Percentiles rank a stretch among this genome's conserved stretches.
These are phyloP conservation scores for Mamestra brassicae DNA, from an alignment of 2,888 invertebrate species.

Conservation along the genomic window DNA sequence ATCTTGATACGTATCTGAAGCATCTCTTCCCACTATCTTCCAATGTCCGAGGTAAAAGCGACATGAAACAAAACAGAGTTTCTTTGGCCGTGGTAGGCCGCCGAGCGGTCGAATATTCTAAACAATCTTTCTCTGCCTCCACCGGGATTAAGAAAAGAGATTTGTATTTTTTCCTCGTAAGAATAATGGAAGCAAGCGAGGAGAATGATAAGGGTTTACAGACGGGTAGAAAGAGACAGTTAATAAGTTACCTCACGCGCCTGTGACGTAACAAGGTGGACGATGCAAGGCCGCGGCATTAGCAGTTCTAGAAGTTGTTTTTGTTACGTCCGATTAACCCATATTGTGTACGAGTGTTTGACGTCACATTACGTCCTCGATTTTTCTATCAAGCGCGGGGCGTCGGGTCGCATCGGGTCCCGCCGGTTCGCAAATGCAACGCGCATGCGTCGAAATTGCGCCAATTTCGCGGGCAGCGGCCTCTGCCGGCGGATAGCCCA, in stretches of 20 bases:
- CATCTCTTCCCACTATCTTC: constrained; percentile 51
- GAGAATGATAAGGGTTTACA: constrained; percentile 69
- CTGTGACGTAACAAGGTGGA: constrained; percentile 47
- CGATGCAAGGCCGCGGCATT: constrained; percentile 52
- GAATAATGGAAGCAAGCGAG: constrained; percentile 73
- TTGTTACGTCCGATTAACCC: constrained; percentile 87
- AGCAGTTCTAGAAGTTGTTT: constrained; percentile 79
- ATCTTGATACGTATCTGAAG: constrained; percentile 63
- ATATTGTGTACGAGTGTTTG: constrained; percentile 85
- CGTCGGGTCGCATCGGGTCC: constrained; percentile 86
- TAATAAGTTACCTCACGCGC: constrained; percentile 62
- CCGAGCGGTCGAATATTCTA: constrained; percentile 75
- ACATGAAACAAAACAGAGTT: constrained; percentile 72
- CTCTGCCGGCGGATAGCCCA: constrained; percentile 84
- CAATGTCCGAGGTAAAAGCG: constrained; percentile 64
- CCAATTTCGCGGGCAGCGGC: constrained; percentile 89
- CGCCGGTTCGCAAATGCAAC: constrained; percentile 83
- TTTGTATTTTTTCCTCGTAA: constrained; percentile 76
- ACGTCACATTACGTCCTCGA: constrained; percentile 90
- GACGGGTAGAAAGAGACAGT: constrained; percentile 61
- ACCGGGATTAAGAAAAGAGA: constrained; percentile 76
- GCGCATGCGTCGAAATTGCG: constrained; percentile 90
- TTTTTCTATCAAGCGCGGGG: constrained; percentile 88
- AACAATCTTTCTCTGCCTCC: constrained; percentile 75
- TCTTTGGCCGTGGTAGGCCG: constrained; percentile 63